A percentile compares a stretch with the other conserved stretches of the same genome.
phyloP scores from a whole-genome alignment of 2,797 vertebrate genomes.

The Micrastur ruficollis region DNA sequence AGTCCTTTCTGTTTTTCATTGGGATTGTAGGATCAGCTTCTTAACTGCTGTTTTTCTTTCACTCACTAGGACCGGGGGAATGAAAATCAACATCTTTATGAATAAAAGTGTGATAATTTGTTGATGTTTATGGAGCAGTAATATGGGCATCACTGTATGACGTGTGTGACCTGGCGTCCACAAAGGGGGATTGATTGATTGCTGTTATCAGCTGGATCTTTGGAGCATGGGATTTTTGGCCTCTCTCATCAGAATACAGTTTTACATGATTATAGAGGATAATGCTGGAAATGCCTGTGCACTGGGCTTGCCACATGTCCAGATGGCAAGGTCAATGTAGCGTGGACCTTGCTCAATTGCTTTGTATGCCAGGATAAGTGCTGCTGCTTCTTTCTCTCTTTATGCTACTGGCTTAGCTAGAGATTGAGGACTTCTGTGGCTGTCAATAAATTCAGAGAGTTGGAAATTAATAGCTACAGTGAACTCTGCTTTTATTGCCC shows the following conservation, averaged over 20 bases:
- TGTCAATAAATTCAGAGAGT: neutral
- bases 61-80: neutral
- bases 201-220: neutral
- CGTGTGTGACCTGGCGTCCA: neutral
- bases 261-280: conserved; percentile 30
- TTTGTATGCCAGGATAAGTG: neutral
- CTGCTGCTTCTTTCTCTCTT: neutral
- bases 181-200: neutral
- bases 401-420: neutral
- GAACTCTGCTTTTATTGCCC: neutral
- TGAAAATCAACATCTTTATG: neutral
- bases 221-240: conserved; percentile 21
- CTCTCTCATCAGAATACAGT: conserved; percentile 9
- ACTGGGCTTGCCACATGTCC: neutral
- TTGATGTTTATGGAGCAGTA: neutral
- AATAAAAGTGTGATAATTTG: neutral
- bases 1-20: neutral
- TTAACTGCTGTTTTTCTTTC: neutral
- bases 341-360: neutral
- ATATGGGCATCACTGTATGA: neutral
- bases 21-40: neutral
- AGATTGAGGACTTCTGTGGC: neutral
- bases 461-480: neutral
- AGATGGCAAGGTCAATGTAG: conserved; percentile 47
- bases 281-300: conserved; percentile 26